These are phyloP conservation scores for Aromia moschata DNA, from an alignment of 2,888 invertebrate genomes.

Conservation along the genomic window DNA sequence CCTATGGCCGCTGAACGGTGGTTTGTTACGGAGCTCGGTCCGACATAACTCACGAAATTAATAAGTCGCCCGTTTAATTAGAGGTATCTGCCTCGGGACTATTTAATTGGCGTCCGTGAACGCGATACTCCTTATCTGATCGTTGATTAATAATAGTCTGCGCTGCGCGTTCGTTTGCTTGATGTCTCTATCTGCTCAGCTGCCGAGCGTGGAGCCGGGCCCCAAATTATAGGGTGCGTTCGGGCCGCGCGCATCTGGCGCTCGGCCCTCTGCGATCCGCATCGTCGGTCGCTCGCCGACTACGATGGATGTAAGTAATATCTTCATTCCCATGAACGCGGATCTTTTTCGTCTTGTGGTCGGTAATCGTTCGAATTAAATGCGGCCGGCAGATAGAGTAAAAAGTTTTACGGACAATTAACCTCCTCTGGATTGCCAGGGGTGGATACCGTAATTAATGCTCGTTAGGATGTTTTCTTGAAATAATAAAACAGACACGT, in stretches of 20 bases:
- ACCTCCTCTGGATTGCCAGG: too few relatives aligned
- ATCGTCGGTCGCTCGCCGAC: neutral
- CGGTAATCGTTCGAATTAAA: too few relatives aligned
- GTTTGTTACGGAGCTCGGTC: slow-evolving; percentile 34
- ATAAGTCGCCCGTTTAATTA: slow-evolving; percentile 45
- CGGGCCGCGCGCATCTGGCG: slow-evolving; percentile 14
- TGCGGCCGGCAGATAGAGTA: too few relatives aligned
- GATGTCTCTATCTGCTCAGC: slow-evolving; percentile 47
- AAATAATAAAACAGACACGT: too few relatives aligned
- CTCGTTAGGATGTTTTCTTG: too few relatives aligned
- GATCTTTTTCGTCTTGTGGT: neutral
- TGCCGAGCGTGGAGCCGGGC: slow-evolving; percentile 35
- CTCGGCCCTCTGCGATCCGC: neutral
- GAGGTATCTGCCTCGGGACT: slow-evolving; percentile 43
- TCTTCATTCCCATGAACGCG: slow-evolving; percentile 14
- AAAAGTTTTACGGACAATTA: too few relatives aligned
- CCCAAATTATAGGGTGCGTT: slow-evolving; percentile 44
- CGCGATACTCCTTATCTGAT: slow-evolving; percentile 45
- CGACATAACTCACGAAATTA: slow-evolving; percentile 37
- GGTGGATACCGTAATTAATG: too few relatives aligned
- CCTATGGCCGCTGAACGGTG: too few relatives aligned
- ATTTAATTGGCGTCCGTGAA: slow-evolving; percentile 46
- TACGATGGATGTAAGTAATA: slow-evolving; percentile 10
- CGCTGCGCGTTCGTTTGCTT: slow-evolving; percentile 33
- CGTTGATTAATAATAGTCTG: slow-evolving; percentile 44